These are phyloP conservation scores for Tragelaphus scriptus DNA, from an alignment of 2,113 vertebrate species.

Conservation along the genomic window DNA sequence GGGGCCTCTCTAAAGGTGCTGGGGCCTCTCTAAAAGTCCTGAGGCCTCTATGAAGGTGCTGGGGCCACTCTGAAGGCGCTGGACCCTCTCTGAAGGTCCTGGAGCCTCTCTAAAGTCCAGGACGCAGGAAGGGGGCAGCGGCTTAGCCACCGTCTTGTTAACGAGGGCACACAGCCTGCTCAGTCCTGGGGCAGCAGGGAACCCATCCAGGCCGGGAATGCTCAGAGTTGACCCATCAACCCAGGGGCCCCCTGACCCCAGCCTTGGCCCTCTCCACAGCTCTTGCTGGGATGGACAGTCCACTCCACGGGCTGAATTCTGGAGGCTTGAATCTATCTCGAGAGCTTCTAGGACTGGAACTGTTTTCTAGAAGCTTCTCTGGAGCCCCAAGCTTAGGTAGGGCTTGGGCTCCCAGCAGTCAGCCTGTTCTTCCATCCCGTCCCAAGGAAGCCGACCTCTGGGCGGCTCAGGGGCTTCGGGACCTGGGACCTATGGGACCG, in stretches of 20 bases:
- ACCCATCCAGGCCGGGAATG: background rate
- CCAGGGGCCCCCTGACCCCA: background rate
- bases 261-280: background rate
- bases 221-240: background rate
- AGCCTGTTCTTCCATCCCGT: fast-evolving
- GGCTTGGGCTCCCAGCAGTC: background rate
- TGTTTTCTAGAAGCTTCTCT: background rate
- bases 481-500: background rate
- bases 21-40: fast-evolving
- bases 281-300: background rate
- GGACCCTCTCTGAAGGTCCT: background rate
- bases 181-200: background rate
- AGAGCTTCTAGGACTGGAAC: background rate
- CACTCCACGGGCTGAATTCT: background rate
- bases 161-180: background rate
- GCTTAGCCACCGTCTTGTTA: background rate
- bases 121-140: background rate
- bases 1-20: fast-evolving
- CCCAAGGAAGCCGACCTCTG: background rate
- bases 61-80: fast-evolving
- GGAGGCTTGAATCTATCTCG: background rate
- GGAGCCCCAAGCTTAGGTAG: background rate
- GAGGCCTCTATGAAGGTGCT: too few relatives aligned
- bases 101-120: background rate
- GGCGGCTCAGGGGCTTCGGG: background rate